Conservation (phyloP, 1,140 invertebrate genomes). For the Scaptomyza pallida region DNA sequence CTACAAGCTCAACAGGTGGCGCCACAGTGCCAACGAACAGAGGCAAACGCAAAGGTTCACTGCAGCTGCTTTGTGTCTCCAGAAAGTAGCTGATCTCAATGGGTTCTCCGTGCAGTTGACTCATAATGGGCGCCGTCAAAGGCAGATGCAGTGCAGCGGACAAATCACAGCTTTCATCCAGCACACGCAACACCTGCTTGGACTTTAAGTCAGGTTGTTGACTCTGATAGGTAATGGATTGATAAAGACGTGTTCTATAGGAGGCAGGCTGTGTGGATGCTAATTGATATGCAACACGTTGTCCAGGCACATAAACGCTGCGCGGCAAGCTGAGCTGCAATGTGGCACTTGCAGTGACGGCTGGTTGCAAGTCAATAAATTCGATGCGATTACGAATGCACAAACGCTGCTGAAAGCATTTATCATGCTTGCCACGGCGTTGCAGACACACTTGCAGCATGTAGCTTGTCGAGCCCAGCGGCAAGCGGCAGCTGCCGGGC, state of each 20-base stretch:
- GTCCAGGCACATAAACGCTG: constrained; percentile 65
- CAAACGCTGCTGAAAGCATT: constrained; percentile 57
- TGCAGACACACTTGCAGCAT: constrained; percentile 41
- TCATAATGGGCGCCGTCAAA: constrained; percentile 53
- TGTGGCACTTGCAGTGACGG: neutral
- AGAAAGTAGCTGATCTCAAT: constrained; percentile 56
- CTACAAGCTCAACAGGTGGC: constrained; percentile 28
- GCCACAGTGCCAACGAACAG: constrained; percentile 59
- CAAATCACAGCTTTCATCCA: constrained; percentile 26
- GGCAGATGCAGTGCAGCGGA: constrained; percentile 49
- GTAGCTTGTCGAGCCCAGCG: constrained; percentile 49
- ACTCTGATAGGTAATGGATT: constrained; percentile 41
- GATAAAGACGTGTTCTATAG: constrained; percentile 38
- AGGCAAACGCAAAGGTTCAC: constrained; percentile 36
- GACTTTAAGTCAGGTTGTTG: constrained; percentile 20
- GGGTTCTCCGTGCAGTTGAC: neutral
- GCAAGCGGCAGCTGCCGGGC: constrained; percentile 58
- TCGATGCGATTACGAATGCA: constrained; percentile 49
- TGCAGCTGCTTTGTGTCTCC: constrained; percentile 33
- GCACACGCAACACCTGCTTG: constrained; percentile 37
- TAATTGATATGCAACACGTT: constrained; percentile 48
- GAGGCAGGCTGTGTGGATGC: neutral
- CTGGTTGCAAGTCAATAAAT: constrained; percentile 32
- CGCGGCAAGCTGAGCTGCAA: constrained; percentile 43
- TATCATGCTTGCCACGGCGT: constrained; percentile 44